Conservation (phyloP, 2,888 invertebrate genomes). For the Campoletis raptor region DNA sequence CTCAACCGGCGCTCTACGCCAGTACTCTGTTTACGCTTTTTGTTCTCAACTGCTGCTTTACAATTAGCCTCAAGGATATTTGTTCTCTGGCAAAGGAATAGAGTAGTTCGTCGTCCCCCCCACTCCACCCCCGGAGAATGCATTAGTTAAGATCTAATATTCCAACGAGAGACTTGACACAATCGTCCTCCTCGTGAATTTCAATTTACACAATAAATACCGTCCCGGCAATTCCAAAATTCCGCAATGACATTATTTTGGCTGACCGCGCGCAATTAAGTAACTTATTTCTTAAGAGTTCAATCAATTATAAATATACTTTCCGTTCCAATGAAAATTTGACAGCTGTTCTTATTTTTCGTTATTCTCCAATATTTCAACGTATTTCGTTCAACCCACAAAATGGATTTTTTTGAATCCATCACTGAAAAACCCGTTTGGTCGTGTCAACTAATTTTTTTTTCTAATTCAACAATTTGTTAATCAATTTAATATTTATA, state of each 20-base stretch:
- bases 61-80: slow-evolving; percentile 1
- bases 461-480: no score
- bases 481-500: no score
- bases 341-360: no score
- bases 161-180: background rate
- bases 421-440: no score
- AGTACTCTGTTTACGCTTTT: slow-evolving; percentile 14
- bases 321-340: no score
- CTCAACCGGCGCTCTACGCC: background rate
- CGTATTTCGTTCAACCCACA: no score
- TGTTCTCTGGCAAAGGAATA: background rate
- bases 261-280: background rate
- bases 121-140: background rate
- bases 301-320: background rate
- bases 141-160: background rate
- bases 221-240: background rate
- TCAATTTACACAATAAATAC: background rate
- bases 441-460: no score
- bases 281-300: background rate
- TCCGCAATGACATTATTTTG: background rate
- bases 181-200: background rate
- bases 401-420: no score
- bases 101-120: background rate
- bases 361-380: no score
- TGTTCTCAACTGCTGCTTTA: background rate